A percentile compares a stretch with the other conserved stretches of the same genome.
Evolutionary conservation across 2,797 vertebrate genomes (phyloP).

Genomic region (Oreochromis grahami): DNA sequence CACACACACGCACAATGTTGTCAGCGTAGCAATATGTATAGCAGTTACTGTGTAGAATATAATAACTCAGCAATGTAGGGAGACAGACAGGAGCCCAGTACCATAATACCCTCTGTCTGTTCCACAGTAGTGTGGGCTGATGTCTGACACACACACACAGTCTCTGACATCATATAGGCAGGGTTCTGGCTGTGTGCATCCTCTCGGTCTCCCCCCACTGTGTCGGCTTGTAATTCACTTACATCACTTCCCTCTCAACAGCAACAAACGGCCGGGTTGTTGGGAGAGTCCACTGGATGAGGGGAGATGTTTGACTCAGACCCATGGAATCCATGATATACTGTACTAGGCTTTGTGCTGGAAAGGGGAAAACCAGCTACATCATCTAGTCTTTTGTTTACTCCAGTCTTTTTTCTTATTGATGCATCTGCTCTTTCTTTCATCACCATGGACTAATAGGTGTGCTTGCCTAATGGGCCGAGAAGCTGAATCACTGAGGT

Average conservation of each 20-base stretch:
- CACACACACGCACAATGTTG: neutral
- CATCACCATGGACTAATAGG: slow-evolving; percentile 30
- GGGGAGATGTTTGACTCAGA: slow-evolving; percentile 59
- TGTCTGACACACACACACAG: neutral
- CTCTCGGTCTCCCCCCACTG: slow-evolving; percentile 12
- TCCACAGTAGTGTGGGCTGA: neutral
- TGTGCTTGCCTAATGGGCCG: slow-evolving; percentile 30
- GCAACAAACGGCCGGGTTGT: slow-evolving; percentile 73
- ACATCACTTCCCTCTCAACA: slow-evolving; percentile 74
- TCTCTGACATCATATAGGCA: slow-evolving; percentile 68
- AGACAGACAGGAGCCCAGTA: slow-evolving; percentile 31
- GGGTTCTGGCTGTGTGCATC: slow-evolving; percentile 43
- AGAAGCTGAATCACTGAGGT: slow-evolving; percentile 16
- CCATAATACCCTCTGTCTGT: slow-evolving; percentile 25
- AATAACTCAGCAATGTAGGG: slow-evolving; percentile 29
- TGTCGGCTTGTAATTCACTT: slow-evolving; percentile 42
- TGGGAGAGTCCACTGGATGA: slow-evolving; percentile 67
- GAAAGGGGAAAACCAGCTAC: slow-evolving; percentile 74
- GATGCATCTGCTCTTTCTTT: slow-evolving; percentile 14
- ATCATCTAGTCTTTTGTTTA: slow-evolving; percentile 63
- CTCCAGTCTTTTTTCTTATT: neutral
- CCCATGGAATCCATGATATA: slow-evolving; percentile 70
- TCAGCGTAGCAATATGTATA: neutral
- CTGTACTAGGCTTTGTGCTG: slow-evolving; percentile 64
- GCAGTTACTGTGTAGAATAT: slow-evolving; percentile 26